Conservation (phyloP, 2,888 invertebrate species). For the Enchytraeus crypticus region DNA sequence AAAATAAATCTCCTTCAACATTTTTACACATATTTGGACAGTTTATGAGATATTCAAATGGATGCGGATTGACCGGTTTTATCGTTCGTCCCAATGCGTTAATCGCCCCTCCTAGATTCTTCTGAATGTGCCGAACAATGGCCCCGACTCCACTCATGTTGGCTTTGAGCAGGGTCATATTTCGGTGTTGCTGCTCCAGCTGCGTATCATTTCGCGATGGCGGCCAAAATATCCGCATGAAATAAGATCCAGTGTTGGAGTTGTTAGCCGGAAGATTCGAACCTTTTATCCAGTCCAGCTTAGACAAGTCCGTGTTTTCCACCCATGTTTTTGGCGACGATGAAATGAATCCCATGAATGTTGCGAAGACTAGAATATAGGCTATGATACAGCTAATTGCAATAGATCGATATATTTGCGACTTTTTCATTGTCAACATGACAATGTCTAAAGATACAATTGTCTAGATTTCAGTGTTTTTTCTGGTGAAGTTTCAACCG, state of each 20-base stretch:
- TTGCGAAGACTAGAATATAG: constrained; percentile 1
- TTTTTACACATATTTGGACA: not conserved
- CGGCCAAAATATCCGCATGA: not conserved
- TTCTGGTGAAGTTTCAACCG: no score
- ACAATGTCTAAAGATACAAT: no score
- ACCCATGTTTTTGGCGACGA: not conserved
- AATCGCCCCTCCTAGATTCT: not conserved
- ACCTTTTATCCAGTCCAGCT: no score
- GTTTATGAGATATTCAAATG: constrained; percentile 31
- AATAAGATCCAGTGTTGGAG: no score
- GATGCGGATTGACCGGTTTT: constrained; percentile 32
- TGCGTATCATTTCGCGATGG: not conserved
- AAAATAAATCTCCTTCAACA: constrained; percentile 26
- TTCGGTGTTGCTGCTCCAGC: not conserved
- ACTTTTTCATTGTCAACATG: no score
- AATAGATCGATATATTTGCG: not conserved
- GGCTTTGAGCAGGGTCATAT: constrained; percentile 12
- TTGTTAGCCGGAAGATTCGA: no score
- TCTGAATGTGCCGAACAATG: constrained; percentile 7
- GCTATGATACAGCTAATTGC: not conserved
- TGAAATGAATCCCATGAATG: not conserved
- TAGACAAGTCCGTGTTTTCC: not conserved
- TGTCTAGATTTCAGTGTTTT: no score
- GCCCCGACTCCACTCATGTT: constrained; percentile 12
- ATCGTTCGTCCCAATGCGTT: not conserved